These are phyloP conservation scores for Centropus unirufus DNA, from an alignment of 2,113 vertebrate species.

Conservation along the genomic window DNA sequence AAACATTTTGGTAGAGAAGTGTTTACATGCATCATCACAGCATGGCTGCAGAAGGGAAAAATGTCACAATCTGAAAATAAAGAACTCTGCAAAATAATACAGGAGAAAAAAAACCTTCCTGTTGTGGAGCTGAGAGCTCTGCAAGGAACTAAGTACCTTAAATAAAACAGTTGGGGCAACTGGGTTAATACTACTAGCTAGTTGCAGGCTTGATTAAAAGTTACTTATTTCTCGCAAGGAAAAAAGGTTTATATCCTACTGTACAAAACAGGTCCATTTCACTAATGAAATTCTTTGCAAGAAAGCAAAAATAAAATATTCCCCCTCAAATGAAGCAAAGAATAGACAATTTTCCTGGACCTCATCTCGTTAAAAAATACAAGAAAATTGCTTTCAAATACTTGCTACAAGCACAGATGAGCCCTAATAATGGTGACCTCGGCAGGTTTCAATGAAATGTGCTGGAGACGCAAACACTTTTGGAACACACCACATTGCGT, in stretches of 20 bases:
- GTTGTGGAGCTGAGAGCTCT: background rate
- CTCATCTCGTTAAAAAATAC: background rate
- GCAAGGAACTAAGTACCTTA: background rate
- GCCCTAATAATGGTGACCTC: background rate
- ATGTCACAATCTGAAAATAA: background rate
- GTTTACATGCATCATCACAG: background rate
- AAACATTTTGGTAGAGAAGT: background rate
- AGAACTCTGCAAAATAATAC: background rate
- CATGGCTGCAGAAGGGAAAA: background rate
- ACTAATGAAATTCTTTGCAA: background rate
- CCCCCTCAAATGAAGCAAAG: background rate
- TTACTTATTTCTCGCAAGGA: background rate
- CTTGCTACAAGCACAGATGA: background rate
- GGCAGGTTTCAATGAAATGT: background rate
- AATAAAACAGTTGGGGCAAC: background rate
- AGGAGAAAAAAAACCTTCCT: background rate
- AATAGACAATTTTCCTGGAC: background rate
- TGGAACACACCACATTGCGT: background rate
- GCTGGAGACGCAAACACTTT: background rate
- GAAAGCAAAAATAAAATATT: background rate
- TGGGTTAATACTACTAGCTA: background rate
- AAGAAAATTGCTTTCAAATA: background rate
- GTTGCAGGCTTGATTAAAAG: background rate
- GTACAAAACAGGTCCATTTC: background rate
- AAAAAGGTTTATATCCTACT: background rate